These are phyloP conservation scores for Rambutsinella grinnellia DNA, from an alignment of 2,888 invertebrate species.

Conservation along the genomic window DNA sequence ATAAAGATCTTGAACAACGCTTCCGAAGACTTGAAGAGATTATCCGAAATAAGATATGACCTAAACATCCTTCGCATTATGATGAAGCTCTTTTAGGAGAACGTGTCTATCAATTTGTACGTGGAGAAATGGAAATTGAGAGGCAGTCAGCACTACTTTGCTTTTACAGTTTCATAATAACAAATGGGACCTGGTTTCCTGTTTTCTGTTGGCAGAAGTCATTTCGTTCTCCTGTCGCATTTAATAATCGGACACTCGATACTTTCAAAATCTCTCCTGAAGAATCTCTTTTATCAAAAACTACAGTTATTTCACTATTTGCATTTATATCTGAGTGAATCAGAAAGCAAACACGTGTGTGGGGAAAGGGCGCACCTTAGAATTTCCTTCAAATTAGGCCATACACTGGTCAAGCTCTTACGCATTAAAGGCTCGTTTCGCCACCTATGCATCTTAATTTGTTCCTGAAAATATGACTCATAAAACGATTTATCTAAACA, in stretches of 20 bases:
- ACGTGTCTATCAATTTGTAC: no score
- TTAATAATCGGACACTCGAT: constrained; percentile 21
- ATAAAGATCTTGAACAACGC: not conserved
- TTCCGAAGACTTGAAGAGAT: not conserved
- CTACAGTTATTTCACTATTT: constrained; percentile 28
- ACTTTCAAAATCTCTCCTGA: constrained; percentile 7
- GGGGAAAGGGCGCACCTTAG: constrained; percentile 31
- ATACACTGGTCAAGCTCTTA: not conserved
- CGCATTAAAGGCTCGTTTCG: no score
- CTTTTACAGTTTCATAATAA: constrained; percentile 13
- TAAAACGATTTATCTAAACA: no score
- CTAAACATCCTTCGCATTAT: not conserved
- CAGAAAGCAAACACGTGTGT: constrained; percentile 1
- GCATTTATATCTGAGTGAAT: not conserved
- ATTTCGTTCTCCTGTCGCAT: constrained; percentile 15
- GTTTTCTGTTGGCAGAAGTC: constrained; percentile 15
- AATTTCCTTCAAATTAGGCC: constrained; percentile 36
- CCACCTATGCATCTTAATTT: no score
- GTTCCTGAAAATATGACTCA: no score
- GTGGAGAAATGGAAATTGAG: not conserved
- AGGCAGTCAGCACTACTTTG: not conserved
- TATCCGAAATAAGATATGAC: not conserved
- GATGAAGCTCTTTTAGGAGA: not conserved
- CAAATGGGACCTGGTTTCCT: constrained; percentile 31
- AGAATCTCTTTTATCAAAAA: not conserved